Base-by-base conservation (phyloP, 2,888 invertebrate genomes). In the Agonopterix alstromeriana region DNA sequence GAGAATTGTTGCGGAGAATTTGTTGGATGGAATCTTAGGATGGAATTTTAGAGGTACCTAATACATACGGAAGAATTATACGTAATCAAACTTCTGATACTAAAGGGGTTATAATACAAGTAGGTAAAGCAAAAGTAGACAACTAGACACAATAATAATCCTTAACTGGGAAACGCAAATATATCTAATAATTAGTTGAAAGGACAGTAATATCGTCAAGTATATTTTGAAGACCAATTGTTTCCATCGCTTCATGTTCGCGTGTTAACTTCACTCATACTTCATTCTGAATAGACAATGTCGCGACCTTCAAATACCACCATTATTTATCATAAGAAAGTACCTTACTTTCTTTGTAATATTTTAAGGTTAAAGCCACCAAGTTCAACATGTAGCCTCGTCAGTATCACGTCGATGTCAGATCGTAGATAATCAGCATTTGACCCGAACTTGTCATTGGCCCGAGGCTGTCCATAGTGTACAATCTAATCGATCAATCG, bases 361-460 rank as follows among this genome's bases (percentile, higher is more conserved):
- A 17, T 47, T 45, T 27, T 27, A 42, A 47, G 48, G 48, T 52
- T 49, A 48, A 27, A 41, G 42, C 27, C 41, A 35, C 46, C 49
- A 49, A 52, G 51, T 49, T 48, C 49, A 49, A 42, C 42, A 17
- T 41, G 14, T 47, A 46, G 42, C 51, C 51, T 47, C 47, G 51
- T 47, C 48, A 44, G 12, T 46, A 9, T 45, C 44, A 35, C 8
- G 44, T n/a, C 11, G 38, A 9, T 11, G 36, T 46, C 43, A 45
- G 47, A 49, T 48, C 36, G 42, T 9, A 43, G 45, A 46, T 48
- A 48, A 48, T 48, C 44, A 41, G 11, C 43, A 35, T 12, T 27
- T 48, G 51, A 48, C 46, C 51, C 44, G 48, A 40, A 48, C 51
- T 51, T 51, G 51, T 51, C 48, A 48, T 35, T 42, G 46, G 46